phyloP scores from a whole-genome alignment of 2,113 vertebrate species.

The Macaca fascicularis region DNA sequence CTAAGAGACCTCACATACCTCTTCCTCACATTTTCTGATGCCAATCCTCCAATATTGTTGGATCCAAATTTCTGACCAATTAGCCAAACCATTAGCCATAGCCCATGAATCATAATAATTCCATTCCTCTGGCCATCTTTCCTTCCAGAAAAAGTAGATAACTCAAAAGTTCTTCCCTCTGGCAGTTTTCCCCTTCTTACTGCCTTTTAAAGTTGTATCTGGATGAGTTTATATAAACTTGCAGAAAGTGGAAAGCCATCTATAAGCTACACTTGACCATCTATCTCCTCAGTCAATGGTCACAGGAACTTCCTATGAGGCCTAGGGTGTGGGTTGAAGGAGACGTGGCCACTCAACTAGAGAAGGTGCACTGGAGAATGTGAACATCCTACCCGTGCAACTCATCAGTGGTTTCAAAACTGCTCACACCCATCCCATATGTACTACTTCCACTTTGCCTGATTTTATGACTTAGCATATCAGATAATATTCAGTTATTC shows the following conservation, averaged over 20 bases:
- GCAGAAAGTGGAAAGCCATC: neutral
- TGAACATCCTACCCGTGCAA: neutral
- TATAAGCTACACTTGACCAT: neutral
- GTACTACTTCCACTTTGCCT: neutral
- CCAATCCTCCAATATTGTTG: neutral
- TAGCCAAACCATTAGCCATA: neutral
- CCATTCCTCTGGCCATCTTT: neutral
- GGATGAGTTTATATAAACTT: neutral
- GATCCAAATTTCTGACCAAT: neutral
- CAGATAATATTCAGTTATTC: neutral
- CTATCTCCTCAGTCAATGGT: neutral
- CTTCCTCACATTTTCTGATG: neutral
- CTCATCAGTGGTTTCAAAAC: neutral
- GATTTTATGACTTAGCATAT: neutral
- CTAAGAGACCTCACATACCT: neutral
- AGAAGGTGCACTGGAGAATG: too few species aligned
- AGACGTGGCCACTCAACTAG: neutral
- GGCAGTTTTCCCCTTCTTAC: neutral
- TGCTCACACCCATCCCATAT: too few species aligned
- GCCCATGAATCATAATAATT: neutral
- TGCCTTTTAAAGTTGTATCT: neutral
- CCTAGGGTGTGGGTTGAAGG: neutral
- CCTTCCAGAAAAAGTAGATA: neutral
- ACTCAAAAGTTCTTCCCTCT: neutral
- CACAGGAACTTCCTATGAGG: neutral